These are phyloP conservation scores for Ptiloglossa arizonensis DNA, from an alignment of 1,140 invertebrate species.

Conservation along the genomic window DNA sequence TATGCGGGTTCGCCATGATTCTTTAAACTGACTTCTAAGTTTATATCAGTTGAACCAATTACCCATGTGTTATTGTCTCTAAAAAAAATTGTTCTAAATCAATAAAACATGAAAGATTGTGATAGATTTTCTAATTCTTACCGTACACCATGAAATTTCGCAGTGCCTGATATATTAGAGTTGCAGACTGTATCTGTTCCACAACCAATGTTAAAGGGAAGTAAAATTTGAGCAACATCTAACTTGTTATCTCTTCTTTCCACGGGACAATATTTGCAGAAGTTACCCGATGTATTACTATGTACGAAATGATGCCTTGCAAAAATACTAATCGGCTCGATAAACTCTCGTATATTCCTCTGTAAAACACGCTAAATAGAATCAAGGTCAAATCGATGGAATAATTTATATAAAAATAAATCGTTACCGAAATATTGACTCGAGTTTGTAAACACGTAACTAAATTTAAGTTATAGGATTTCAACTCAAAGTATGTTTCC, in stretches of 20 bases:
- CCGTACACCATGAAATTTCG: conserved; percentile 51
- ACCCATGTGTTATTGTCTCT: conserved; percentile 70
- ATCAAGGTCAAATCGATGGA: not conserved
- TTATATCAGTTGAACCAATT: conserved; percentile 75
- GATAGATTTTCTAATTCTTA: conserved; percentile 9
- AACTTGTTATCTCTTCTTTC: conserved; percentile 44
- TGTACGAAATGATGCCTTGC: conserved; percentile 57
- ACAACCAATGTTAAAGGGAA: conserved; percentile 77
- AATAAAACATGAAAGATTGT: not conserved
- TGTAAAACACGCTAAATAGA: conserved; percentile 48
- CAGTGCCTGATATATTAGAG: conserved; percentile 72
- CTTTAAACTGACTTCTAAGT: conserved; percentile 67
- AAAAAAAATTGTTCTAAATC: conserved; percentile 8
- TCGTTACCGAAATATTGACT: conserved; percentile 52
- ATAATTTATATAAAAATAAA: not conserved
- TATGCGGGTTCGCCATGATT: conserved; percentile 78
- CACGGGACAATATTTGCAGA: conserved; percentile 63
- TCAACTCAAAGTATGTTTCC: conserved; percentile 23
- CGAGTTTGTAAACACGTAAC: conserved; percentile 5
- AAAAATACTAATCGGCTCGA: conserved; percentile 68
- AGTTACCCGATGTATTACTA: not conserved
- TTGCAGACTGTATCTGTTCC: conserved; percentile 77
- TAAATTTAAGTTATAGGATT: not conserved
- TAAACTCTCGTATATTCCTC: conserved; percentile 50
- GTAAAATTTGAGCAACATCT: conserved; percentile 60